Base-by-base conservation (phyloP, 2,888 invertebrate genomes). In the Eurois occulta region DNA sequence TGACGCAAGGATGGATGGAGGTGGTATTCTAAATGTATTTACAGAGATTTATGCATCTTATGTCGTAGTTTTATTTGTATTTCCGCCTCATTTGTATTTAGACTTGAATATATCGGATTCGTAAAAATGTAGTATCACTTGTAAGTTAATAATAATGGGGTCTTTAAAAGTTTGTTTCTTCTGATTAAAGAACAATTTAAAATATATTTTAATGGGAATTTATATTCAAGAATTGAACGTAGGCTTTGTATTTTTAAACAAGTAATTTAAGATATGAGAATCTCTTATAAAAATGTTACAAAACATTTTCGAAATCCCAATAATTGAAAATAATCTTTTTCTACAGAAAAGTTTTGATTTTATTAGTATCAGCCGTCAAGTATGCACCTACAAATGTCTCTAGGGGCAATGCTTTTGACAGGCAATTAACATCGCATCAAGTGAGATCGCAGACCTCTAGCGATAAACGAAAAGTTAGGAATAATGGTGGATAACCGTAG, bases 391-490 rank as follows among this genome's bases (percentile, higher is more conserved):
- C 78, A 80, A 80, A 82, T 84, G 77, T 84, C 85, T 80, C 78
- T 69, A 62, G 82, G 74, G 67, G 66, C 80, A 77, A 80, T 92
- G 92, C 80, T 80, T 84, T 77, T 91, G 92, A 91, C 93, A 92
- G 90, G 91, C 90, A 93, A 93, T 92, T 91, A 92, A 88, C 87
- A 89, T 89, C 87, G 80, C 86, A 86, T 89, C 90, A 85, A 92
- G 91, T 91, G 90, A 90, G 83, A 83, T 83, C 75, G 70, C 88
- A 85, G 79, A 70, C 81, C 75, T 82, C 78, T 82, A 84, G 75
- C 80, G 77, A 86, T 87, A 89, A 88, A 86, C 83, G 80, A 77
- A 85, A 84, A 80, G 81, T 70, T 67, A 11, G 46, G 52, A 60
- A 48, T 74, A 48, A 66, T 69, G 21, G 21, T 28, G n/a, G n/a